Base-by-base conservation (phyloP, 1,140 invertebrate species). In the Danaus plexippus region DNA sequence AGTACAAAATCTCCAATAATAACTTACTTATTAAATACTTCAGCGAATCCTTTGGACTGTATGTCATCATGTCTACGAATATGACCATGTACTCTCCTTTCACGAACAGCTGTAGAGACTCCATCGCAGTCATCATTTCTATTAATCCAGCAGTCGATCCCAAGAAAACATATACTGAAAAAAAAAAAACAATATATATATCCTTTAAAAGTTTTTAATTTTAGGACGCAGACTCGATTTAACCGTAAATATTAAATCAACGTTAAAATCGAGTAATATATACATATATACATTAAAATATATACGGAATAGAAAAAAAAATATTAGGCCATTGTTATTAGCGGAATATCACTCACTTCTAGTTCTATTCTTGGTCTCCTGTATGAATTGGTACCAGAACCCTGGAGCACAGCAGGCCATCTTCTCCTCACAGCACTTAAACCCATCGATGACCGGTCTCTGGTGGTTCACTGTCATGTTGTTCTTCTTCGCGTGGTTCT, bases 1-100 rank as follows among this genome's bases (percentile, higher is more conserved):
- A 2, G 2, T 32, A 32, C 7, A 32, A 32, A 7, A 32, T 32
- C 22, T 7, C 7, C 22, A 32, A 32, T 32, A 32, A 32, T 32
- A 32, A 92, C 93, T 93, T 87, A 95, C 95, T 93, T 90, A 94
- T 96, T 78, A 98, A 91, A 88, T 97, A 98, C 81, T 94, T 93
- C 59, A 92, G 87, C 9, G 94, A 92, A 75, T 95, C 92, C 68
- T 91, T 92, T 32, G 88, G 81, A 9, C 92, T 91, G 80, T 95
- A 97, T 0, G 93, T 93, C 88, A 95, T 93, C 90, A 94, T 95
- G 75, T 98, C 96, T 8, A 98, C 93, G 78, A 95, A 96, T 73
- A 99, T 97, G 45, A 98, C 94, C 89, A 98, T 94, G 77, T 98
- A 98, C 77, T 98, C 94, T 9, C 97, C 96, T 55, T 96, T 93